A percentile compares a stretch with the other conserved stretches of the same genome.
Evolutionary conservation across 2,888 invertebrate species (phyloP).

Genomic region (Agriopis leucophaearia): DNA sequence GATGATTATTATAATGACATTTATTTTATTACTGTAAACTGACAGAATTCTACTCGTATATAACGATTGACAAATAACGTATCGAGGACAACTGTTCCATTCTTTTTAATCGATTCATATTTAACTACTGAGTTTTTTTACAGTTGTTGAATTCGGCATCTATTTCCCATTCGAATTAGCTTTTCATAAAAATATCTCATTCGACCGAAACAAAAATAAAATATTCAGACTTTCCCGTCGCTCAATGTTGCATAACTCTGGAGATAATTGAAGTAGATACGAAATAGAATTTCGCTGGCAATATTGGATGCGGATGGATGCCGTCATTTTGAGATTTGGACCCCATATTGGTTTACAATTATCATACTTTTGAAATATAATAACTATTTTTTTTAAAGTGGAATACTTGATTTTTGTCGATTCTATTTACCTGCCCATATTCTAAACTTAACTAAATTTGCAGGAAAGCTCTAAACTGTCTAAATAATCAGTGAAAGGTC

Average conservation of each 20-base stretch:
- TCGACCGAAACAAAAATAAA: slow-evolving; percentile 35
- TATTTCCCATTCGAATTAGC: slow-evolving; percentile 32
- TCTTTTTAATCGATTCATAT: not conserved
- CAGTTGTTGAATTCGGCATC: not conserved
- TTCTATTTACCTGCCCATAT: not conserved
- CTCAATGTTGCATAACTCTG: slow-evolving; percentile 67
- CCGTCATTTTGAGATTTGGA: slow-evolving; percentile 65
- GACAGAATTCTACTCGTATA: too few relatives aligned
- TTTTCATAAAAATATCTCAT: slow-evolving; percentile 28
- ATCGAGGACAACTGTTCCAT: too few relatives aligned
- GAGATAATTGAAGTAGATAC: slow-evolving; percentile 82
- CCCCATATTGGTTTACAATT: slow-evolving; percentile 43
- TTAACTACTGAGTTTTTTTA: not conserved
- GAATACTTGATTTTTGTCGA: not conserved
- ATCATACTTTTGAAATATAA: not conserved
- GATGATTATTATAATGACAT: too few relatives aligned
- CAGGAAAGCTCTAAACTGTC: not conserved
- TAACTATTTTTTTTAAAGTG: not conserved
- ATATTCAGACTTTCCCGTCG: slow-evolving; percentile 41
- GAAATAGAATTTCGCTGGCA: slow-evolving; percentile 79
- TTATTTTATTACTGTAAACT: too few relatives aligned
- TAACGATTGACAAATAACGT: too few relatives aligned
- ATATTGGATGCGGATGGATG: slow-evolving; percentile 66
- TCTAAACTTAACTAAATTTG: not conserved
- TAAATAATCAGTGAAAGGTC: too few relatives aligned